Conservation (phyloP, 2,888 invertebrate species). For the Cristatella mucedo region DNA sequence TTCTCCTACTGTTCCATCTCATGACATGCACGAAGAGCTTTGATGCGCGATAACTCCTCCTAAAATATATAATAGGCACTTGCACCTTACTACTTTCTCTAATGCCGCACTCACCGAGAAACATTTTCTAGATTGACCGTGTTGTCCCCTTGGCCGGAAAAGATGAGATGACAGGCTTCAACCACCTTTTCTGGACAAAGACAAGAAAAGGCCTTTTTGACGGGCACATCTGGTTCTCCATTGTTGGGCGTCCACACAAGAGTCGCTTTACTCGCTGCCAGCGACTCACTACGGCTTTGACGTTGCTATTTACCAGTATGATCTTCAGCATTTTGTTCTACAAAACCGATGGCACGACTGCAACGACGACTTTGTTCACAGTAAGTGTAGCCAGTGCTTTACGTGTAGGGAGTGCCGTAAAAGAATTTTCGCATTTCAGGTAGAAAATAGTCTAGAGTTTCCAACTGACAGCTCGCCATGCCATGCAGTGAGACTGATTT, state of each 20-base stretch:
- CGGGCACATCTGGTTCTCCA: constrained; percentile 19
- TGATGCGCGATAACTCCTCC: no score
- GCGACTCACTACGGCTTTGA: constrained; percentile 29
- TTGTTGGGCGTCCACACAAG: constrained; percentile 16
- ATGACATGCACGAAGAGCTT: no score
- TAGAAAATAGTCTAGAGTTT: no score
- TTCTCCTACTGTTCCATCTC: no score
- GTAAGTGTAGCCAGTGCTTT: no score
- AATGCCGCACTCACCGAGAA: no score
- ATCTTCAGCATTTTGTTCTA: constrained; percentile 33
- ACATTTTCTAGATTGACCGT: constrained; percentile 15
- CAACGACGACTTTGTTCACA: no score
- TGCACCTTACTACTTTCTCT: no score
- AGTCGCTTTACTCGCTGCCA: constrained; percentile 25
- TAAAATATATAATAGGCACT: background rate
- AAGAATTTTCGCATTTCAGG: no score
- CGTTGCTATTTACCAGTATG: constrained; percentile 35
- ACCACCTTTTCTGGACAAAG: constrained; percentile 17
- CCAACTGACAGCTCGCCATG: no score
- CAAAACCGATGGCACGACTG: constrained; percentile 8
- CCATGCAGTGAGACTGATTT: no score
- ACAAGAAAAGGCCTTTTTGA: constrained; percentile 16
- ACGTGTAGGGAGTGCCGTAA: no score
- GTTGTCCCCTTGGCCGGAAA: constrained; percentile 16
- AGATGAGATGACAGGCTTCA: constrained; percentile 16